phyloP scores from a whole-genome alignment of 1,140 invertebrate species.

The Drosophila tsacasi region DNA sequence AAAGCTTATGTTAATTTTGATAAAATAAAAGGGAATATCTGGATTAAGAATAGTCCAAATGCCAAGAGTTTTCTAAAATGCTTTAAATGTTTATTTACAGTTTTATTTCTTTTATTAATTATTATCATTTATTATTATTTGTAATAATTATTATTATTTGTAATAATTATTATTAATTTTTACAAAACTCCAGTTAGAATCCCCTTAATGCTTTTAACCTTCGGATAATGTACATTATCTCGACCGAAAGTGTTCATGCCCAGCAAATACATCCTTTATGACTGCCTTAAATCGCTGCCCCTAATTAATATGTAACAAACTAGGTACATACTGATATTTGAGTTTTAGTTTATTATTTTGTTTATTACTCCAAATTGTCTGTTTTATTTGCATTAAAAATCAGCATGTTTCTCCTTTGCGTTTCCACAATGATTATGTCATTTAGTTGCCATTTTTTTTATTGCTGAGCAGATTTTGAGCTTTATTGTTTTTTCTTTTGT shows the following conservation, averaged over 20 bases:
- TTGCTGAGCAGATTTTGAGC: slow-evolving; percentile 8
- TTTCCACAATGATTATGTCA: slow-evolving; percentile 45
- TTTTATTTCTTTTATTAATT: no score
- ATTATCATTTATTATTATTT: background rate
- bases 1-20: no score
- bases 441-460: slow-evolving; percentile 21
- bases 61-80: background rate
- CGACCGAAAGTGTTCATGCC: background rate
- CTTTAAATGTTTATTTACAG: background rate
- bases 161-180: background rate
- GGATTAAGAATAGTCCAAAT: no score
- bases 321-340: background rate
- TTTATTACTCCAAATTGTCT: slow-evolving; percentile 9
- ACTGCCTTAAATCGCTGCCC: background rate
- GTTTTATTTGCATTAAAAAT: slow-evolving; percentile 25
- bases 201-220: no score
- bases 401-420: slow-evolving; percentile 1
- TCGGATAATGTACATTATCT: background rate
- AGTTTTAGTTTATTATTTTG: slow-evolving; percentile 12
- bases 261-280: background rate
- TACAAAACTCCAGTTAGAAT: background rate
- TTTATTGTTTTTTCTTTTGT: background rate
- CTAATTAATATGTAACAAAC: slow-evolving; percentile 18
- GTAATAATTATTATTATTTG: background rate
- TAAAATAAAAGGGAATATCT: no score